phyloP scores from a whole-genome alignment of 2,888 invertebrate species.

The Molorchus minor region DNA sequence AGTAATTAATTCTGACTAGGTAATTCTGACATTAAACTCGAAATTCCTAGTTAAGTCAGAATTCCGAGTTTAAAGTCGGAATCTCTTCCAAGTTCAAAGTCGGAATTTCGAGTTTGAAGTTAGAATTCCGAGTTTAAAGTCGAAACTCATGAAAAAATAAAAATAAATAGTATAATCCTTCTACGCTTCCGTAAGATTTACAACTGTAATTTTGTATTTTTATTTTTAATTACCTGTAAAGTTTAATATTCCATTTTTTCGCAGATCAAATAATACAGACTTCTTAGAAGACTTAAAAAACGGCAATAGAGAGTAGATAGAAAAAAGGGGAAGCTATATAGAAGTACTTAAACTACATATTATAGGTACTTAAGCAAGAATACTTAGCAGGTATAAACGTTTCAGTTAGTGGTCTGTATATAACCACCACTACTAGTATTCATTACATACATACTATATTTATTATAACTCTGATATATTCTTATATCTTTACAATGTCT shows the following conservation, averaged over 20 bases:
- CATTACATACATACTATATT: slow-evolving; percentile 26
- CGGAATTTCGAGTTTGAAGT: not conserved
- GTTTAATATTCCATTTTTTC: too few species aligned
- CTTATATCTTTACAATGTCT: slow-evolving; percentile 56
- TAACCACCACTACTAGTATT: slow-evolving; percentile 34
- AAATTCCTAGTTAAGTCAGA: too few species aligned
- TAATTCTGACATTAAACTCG: too few species aligned
- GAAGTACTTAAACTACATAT: slow-evolving; percentile 36
- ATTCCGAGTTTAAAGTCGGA: too few species aligned
- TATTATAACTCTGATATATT: slow-evolving; percentile 43
- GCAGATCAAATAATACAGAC: slow-evolving; percentile 53
- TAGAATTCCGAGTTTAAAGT: too few species aligned
- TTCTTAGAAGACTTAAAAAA: slow-evolving; percentile 48
- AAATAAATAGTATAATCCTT: too few species aligned
- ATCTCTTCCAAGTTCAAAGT: too few species aligned
- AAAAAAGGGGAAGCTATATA: slow-evolving; percentile 41
- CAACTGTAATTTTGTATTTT: too few species aligned
- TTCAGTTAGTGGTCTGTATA: slow-evolving; percentile 39
- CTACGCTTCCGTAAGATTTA: slow-evolving; percentile 4
- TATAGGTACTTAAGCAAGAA: slow-evolving; percentile 24
- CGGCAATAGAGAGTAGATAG: too few species aligned
- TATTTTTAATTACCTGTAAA: too few species aligned
- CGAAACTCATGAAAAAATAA: too few species aligned
- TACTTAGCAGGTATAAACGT: slow-evolving; percentile 33
- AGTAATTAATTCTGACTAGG: too few species aligned